Evolutionary conservation across 2,797 vertebrate genomes (phyloP).

Genomic region (Sardinella longiceps): DNA sequence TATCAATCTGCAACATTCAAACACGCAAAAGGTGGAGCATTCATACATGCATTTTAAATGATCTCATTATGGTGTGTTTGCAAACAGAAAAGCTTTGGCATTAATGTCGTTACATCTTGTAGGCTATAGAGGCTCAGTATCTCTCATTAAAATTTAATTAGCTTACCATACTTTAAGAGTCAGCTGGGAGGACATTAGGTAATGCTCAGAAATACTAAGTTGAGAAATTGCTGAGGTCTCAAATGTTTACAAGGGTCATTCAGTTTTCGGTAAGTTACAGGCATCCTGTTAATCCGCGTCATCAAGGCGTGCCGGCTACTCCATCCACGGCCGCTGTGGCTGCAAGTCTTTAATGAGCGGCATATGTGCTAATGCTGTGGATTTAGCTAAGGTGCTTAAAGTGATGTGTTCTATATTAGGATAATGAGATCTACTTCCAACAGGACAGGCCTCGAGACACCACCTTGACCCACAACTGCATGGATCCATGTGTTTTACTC

Average conservation of each 20-base stretch:
- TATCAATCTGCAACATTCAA: neutral
- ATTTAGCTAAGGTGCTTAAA: conserved; percentile 59
- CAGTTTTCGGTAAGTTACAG: neutral
- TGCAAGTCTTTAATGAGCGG: neutral
- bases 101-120: neutral
- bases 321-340: neutral
- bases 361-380: conserved; percentile 54
- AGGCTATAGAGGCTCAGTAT: neutral
- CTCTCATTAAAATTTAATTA: neutral
- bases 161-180: neutral
- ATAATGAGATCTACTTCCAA: conserved; percentile 64
- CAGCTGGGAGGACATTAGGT: neutral
- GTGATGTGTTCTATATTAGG: conserved; percentile 55
- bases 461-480: conserved; percentile 56
- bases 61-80: neutral
- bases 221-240: neutral
- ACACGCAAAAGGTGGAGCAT: neutral
- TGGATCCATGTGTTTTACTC: conserved; percentile 24
- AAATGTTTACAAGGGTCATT: neutral
- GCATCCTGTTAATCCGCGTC: neutral
- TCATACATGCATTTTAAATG: neutral
- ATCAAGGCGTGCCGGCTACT: neutral
- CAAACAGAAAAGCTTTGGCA: neutral
- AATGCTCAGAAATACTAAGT: neutral
- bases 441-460: conserved; percentile 41